phyloP scores from a whole-genome alignment of 92 coral and sea anemone genomes.

The Zoanthus sociatus region DNA sequence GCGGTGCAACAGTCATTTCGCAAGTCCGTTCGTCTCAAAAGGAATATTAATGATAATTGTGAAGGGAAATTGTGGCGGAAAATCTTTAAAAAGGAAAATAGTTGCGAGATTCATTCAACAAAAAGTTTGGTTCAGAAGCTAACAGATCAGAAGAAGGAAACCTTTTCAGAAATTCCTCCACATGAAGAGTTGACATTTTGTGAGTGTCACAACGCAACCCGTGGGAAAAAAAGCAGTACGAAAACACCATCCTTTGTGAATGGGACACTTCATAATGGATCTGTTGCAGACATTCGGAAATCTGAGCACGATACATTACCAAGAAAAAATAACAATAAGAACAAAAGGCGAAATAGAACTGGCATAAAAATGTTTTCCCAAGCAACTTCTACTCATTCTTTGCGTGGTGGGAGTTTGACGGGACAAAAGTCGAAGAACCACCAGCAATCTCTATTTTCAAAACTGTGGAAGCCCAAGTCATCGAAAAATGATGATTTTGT shows the following conservation, averaged over 20 bases:
- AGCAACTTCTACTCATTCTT: conserved; percentile 21
- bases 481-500: conserved; percentile 12
- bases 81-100: not conserved
- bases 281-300: conserved; percentile 26
- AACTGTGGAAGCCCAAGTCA: conserved; percentile 27
- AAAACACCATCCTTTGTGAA: conserved; percentile 43
- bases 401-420: not conserved
- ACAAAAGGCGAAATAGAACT: conserved; percentile 15
- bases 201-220: conserved; percentile 19
- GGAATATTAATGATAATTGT: conserved; percentile 21
- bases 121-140: not conserved
- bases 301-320: conserved; percentile 20
- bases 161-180: conserved; percentile 17
- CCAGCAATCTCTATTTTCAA: conserved; percentile 6
- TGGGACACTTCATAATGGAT: conserved; percentile 33
- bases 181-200: not conserved
- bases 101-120: not conserved
- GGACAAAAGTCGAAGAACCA: conserved; percentile 1
- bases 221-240: conserved; percentile 36
- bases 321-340: conserved; percentile 38
- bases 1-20: conserved; percentile 15
- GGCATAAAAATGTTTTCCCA: conserved; percentile 33
- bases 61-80: conserved; percentile 15
- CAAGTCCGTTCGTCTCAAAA: conserved; percentile 27
- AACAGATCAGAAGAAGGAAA: conserved; percentile 1